Percentiles rank a stretch among this genome's conserved stretches.
Evolutionary conservation across 1,140 invertebrate genomes (phyloP).

Genomic region (Heliconius nattereri): DNA sequence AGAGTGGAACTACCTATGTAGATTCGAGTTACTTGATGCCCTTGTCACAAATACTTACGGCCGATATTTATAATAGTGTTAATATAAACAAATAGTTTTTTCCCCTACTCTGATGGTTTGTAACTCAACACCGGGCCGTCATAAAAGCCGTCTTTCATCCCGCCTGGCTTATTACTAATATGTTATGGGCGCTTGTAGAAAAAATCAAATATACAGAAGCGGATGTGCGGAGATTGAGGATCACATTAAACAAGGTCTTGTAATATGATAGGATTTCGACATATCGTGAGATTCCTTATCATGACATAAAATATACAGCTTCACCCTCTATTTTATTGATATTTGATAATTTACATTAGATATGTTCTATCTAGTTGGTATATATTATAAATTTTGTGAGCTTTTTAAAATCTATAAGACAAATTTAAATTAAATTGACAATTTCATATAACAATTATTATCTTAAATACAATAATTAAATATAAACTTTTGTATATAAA

Average conservation of each 20-base stretch:
- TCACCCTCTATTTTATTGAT: slow-evolving; percentile 1
- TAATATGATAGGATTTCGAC: slow-evolving; percentile 55
- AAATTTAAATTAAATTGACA: too few species aligned
- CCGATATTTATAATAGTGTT: slow-evolving; percentile 47
- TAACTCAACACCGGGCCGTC: slow-evolving; percentile 65
- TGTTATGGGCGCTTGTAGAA: slow-evolving; percentile 52
- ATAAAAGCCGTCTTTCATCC: slow-evolving; percentile 75
- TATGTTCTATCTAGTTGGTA: background rate
- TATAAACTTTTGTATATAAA: too few species aligned
- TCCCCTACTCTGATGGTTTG: slow-evolving; percentile 50
- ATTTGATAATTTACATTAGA: background rate
- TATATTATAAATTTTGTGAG: background rate
- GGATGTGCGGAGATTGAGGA: slow-evolving; percentile 60
- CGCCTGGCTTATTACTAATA: slow-evolving; percentile 64
- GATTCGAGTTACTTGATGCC: slow-evolving; percentile 22
- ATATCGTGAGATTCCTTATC: slow-evolving; percentile 34
- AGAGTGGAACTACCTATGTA: background rate
- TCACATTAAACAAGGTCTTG: slow-evolving; percentile 62
- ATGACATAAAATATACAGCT: background rate
- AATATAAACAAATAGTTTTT: slow-evolving; percentile 65
- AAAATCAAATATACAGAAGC: slow-evolving; percentile 53
- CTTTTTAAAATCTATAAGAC: too few species aligned
- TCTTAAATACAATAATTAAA: too few species aligned
- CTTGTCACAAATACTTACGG: slow-evolving; percentile 30
- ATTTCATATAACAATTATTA: too few species aligned